phyloP scores from a whole-genome alignment of 2,797 vertebrate species.

The Hyperoplus immaculatus region DNA sequence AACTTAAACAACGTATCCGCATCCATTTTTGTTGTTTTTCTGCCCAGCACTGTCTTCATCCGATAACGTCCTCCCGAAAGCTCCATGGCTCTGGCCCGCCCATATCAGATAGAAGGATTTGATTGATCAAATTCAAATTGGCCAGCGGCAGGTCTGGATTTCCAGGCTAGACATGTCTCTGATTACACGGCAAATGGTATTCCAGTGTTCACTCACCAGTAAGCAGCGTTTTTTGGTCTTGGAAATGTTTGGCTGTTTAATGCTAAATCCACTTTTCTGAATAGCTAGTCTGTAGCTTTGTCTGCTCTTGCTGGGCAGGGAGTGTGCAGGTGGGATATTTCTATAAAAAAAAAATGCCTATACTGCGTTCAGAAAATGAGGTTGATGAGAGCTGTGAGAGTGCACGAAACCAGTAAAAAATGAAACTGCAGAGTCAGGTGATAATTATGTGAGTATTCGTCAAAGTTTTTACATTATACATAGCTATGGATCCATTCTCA shows the following conservation, averaged over 20 bases:
- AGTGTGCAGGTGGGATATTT: background rate
- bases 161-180: too few species aligned
- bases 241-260: background rate
- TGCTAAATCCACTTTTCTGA: background rate
- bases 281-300: background rate
- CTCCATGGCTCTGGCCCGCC: too few species aligned
- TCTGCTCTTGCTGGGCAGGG: background rate
- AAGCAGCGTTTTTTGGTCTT: background rate
- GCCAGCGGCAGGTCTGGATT: too few species aligned
- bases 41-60: too few species aligned
- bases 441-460: background rate
- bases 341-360: background rate
- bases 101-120: too few species aligned
- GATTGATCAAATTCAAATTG: too few species aligned
- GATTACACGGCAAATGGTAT: background rate
- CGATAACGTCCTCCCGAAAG: too few species aligned
- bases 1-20: too few species aligned
- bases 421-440: background rate
- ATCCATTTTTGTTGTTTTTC: too few species aligned
- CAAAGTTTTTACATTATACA: background rate
- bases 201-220: background rate
- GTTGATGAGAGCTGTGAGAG: background rate
- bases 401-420: background rate
- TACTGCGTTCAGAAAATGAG: background rate
- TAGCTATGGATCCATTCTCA: background rate